Base-by-base conservation (phyloP, 2,888 invertebrate genomes). In the Coleophora deauratella region DNA sequence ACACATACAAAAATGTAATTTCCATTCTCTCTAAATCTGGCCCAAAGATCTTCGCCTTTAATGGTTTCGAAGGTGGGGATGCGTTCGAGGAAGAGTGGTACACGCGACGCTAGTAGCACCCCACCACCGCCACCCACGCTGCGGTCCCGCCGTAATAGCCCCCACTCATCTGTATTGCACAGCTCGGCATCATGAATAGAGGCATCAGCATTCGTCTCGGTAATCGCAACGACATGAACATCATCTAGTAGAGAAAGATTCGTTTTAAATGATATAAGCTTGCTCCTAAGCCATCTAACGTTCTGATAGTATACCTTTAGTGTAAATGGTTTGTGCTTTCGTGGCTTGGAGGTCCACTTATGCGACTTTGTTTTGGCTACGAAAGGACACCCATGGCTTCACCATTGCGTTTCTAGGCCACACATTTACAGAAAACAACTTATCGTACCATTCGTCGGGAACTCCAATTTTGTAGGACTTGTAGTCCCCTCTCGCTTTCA, bases 401-500 rank as follows among this genome's bases (percentile, higher is more conserved):
- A 52, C 34, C 30, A 44, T 41, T 2, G 52, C 46, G 31, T 50
- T 50, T 7, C 45, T 28, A n/a, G 49, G 49, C 50, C 48, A 52
- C 1, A 46, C 41, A 9, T 49, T 45, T 9, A 33, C 15, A 0
- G 49, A 42, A 6, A 42, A 28, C 33, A 49, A 46, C 32, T 9
- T 39, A 2, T 50, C 50, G 13, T 40, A 45, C 33, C 38, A 36
- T 9, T 21, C 42, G 0, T 9, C 30, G 7, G 51, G 49, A 0
- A 51, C 42, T 2, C 49, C 44, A 6, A 54, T 37, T 21, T 54
- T 52, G 33, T 44, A 51, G 1, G 54, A 54, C 34, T 49, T 52
- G 14, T 51, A 55, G 33, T 44, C 35, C 2, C 51, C 52, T 31
- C 33, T 48, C 1, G 55, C 32, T n/a, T 39, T 46, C 1, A 55